Conservation (phyloP, 2,797 vertebrate genomes). For the Pseudomugil tenellus region DNA sequence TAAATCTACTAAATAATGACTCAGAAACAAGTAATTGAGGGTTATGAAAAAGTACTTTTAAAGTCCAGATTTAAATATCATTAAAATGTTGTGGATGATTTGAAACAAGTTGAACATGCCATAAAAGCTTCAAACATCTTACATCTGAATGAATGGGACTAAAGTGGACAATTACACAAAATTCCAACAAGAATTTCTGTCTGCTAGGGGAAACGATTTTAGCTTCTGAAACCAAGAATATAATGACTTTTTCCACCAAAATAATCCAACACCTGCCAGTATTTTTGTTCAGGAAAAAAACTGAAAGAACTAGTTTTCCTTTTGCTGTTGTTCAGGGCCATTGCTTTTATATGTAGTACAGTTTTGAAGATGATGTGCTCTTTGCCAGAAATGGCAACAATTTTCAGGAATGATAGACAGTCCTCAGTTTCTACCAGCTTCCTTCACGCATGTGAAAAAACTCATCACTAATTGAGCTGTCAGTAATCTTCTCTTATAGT, state of each 20-base stretch:
- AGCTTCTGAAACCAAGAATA: not conserved
- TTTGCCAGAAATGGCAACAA: not conserved
- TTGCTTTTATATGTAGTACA: not conserved
- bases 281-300: not conserved
- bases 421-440: not conserved
- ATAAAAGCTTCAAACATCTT: constrained; percentile 3
- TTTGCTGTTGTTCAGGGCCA: not conserved
- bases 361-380: not conserved
- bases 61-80: not conserved
- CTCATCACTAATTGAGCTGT: not conserved
- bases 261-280: not conserved
- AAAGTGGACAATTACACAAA: not conserved
- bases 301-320: not conserved
- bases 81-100: constrained; percentile 3
- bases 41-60: not conserved
- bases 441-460: not conserved
- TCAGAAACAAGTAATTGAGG: not conserved
- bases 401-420: not conserved
- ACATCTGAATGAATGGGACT: not conserved
- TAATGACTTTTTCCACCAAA: not conserved
- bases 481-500: not conserved
- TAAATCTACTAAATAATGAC: not conserved
- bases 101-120: constrained; percentile 1
- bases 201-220: not conserved
- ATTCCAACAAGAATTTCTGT: not conserved